phyloP scores from a whole-genome alignment of 2,113 vertebrate species.

The Nesogale talazaci region DNA sequence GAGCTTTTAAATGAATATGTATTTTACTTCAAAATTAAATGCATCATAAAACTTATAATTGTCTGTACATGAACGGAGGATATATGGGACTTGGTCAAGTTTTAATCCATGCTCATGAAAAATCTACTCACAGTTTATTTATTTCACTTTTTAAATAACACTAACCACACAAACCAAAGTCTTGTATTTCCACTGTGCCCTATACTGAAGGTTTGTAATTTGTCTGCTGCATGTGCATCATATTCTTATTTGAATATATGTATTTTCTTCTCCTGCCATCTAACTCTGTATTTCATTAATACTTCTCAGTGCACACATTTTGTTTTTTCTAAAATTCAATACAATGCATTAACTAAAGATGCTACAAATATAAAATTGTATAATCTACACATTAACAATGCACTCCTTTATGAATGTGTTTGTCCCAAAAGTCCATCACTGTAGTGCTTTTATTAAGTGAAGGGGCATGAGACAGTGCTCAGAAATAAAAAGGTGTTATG shows the following conservation, averaged over 20 bases:
- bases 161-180: too few relatives aligned
- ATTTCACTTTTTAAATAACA: too few relatives aligned
- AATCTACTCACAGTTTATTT: not conserved
- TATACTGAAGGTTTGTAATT: too few relatives aligned
- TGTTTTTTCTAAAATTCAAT: slow-evolving; percentile 27
- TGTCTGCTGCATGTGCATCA: not conserved
- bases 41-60: not conserved
- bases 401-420: not conserved
- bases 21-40: too few relatives aligned
- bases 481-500: slow-evolving; percentile 43
- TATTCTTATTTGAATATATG: not conserved
- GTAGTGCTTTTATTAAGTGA: slow-evolving; percentile 46
- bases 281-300: not conserved
- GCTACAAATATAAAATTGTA: not conserved
- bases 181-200: too few relatives aligned
- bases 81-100: not conserved
- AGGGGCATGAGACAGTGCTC: not conserved
- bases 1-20: too few relatives aligned
- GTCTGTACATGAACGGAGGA: not conserved
- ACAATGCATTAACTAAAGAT: slow-evolving; percentile 18
- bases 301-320: not conserved
- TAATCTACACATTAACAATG: not conserved
- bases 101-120: slow-evolving; percentile 4
- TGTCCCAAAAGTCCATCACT: not conserved
- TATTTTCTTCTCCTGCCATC: not conserved